Evolutionary conservation across 2,888 invertebrate genomes (phyloP).

Genomic region (Rhimphoctona megacephalus): DNA sequence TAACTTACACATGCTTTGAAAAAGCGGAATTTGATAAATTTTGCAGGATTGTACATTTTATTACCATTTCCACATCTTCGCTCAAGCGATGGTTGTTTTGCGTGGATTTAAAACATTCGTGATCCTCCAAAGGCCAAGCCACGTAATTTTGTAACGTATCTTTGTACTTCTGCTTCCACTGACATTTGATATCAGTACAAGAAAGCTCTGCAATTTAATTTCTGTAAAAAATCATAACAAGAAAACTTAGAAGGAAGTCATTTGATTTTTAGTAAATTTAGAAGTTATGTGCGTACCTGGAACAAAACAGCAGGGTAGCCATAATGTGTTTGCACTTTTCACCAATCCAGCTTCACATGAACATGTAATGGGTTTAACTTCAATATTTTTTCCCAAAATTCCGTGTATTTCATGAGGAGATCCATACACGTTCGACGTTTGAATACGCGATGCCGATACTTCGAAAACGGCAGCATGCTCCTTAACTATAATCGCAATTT

Average conservation of each 20-base stretch:
- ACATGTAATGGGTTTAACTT: constrained; percentile 12
- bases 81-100: not conserved
- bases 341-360: constrained; percentile 25
- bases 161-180: constrained; percentile 24
- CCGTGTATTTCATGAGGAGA: constrained; percentile 28
- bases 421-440: constrained; percentile 30
- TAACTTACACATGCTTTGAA: constrained; percentile 25
- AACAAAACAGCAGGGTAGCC: constrained; percentile 22
- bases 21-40: constrained; percentile 23
- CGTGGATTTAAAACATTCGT: constrained; percentile 7
- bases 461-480: constrained; percentile 23
- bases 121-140: constrained; percentile 27
- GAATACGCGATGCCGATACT: constrained; percentile 23
- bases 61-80: constrained; percentile 12
- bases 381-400: constrained; percentile 5
- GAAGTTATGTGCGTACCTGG: constrained; percentile 31
- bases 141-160: constrained; percentile 8
- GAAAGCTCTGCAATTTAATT: constrained; percentile 30
- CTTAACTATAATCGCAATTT: constrained; percentile 27
- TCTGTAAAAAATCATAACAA: constrained; percentile 23
- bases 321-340: constrained; percentile 33
- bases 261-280: constrained; percentile 12
- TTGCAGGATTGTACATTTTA: not conserved
- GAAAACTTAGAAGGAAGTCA: not conserved
- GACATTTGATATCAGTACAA: constrained; percentile 25